A percentile compares a stretch with the other conserved stretches of the same genome.
These are phyloP conservation scores for Erethizon dorsatum DNA, from an alignment of 2,797 vertebrate species.

Conservation along the genomic window DNA sequence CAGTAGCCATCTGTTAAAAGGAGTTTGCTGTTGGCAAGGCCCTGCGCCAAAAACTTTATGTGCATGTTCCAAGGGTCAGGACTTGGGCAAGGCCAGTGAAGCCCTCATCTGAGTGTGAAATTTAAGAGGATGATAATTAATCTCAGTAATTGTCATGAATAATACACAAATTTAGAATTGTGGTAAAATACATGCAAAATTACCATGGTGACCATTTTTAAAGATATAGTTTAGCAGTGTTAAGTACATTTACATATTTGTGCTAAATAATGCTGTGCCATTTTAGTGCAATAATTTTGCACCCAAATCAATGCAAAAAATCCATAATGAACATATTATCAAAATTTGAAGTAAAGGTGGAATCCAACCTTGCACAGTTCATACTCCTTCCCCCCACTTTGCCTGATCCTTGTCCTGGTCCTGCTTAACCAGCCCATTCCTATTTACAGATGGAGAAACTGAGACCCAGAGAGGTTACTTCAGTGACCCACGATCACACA, in stretches of 20 bases:
- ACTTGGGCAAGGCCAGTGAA: not conserved
- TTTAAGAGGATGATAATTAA: not conserved
- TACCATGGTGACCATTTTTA: not conserved
- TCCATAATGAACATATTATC: not conserved
- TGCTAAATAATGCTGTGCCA: not conserved
- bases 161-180: not conserved
- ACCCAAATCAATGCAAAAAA: not conserved
- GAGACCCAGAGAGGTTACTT: not conserved
- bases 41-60: not conserved
- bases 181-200: not conserved
- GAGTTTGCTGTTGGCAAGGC: not conserved
- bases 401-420: accelerated
- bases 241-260: not conserved
- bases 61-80: not conserved
- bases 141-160: not conserved
- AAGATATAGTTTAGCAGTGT: not conserved
- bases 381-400: not conserved
- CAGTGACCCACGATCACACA: no score
- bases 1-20: not conserved
- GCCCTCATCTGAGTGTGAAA: not conserved
- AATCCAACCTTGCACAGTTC: not conserved
- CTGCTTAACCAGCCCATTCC: accelerated
- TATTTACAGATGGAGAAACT: not conserved
- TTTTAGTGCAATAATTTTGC: not conserved
- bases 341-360: not conserved